Conservation (phyloP, 2,888 invertebrate species). For the Sphaerophoria rueppellii region DNA sequence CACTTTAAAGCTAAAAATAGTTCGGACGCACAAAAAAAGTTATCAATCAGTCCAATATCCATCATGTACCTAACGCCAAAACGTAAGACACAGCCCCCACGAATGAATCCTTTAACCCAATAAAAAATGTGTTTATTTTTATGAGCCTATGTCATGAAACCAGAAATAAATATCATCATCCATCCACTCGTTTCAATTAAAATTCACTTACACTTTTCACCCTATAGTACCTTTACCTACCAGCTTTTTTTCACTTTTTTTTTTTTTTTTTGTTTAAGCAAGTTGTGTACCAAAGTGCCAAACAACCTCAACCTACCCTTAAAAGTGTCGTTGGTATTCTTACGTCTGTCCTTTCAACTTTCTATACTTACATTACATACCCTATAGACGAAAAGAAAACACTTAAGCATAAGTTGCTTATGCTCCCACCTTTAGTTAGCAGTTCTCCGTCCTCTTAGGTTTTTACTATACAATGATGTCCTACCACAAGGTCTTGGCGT, state of each 20-base stretch:
- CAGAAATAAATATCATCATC: conserved; percentile 65
- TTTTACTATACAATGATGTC: conserved; percentile 30
- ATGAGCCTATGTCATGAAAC: conserved; percentile 34
- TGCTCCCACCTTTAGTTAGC: conserved; percentile 43
- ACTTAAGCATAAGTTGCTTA: conserved; percentile 56
- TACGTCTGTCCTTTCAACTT: conserved; percentile 21
- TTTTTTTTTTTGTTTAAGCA: conserved; percentile 46
- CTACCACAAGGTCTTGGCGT: conserved; percentile 61
- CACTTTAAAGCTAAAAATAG: too few relatives aligned
- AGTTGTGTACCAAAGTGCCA: conserved; percentile 40
- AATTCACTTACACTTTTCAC: conserved; percentile 70
- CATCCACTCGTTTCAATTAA: conserved; percentile 68
- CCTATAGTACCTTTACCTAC: conserved; percentile 12
- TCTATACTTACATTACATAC: conserved; percentile 26
- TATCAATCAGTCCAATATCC: background rate
- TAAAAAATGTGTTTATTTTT: conserved; percentile 29
- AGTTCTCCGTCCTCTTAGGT: conserved; percentile 22
- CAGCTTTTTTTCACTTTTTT: background rate
- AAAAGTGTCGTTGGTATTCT: conserved; percentile 38
- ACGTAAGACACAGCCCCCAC: background rate
- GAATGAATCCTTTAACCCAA: conserved; percentile 20
- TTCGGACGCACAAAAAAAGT: too few relatives aligned
- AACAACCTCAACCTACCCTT: conserved; percentile 45
- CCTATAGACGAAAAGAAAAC: conserved; percentile 40
- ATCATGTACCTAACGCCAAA: background rate